phyloP scores from a whole-genome alignment of 2,113 vertebrate genomes.

The Fulica atra region DNA sequence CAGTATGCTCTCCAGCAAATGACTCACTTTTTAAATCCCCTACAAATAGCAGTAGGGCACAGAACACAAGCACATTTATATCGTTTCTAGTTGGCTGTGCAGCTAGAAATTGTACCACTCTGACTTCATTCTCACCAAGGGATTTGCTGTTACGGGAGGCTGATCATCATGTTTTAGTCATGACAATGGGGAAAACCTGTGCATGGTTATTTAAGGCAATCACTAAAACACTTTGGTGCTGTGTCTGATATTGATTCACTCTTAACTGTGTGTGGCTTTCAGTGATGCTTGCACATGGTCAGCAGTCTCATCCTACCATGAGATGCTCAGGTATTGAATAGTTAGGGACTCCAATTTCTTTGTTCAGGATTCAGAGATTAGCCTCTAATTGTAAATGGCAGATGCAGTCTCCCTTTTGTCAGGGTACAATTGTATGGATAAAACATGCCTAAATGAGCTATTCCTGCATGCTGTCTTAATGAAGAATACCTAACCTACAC shows the following conservation, averaged over 20 bases:
- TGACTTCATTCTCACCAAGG: conserved; percentile 1
- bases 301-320: neutral
- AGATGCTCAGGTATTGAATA: neutral
- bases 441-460: neutral
- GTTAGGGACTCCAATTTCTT: neutral
- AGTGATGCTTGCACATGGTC: neutral
- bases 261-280: neutral
- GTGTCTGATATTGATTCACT: neutral
- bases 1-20: neutral
- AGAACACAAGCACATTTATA: neutral
- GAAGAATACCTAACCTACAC: neutral
- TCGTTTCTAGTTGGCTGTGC: neutral
- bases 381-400: rapidly evolving
- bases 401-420: neutral
- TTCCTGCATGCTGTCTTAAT: neutral
- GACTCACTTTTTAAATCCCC: neutral
- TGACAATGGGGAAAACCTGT: neutral
- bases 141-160: neutral
- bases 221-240: conserved; percentile 7
- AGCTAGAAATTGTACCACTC: neutral
- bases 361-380: neutral
- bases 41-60: neutral
- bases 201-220: conserved; percentile 19
- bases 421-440: neutral
- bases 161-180: neutral